These are phyloP conservation scores for Bombus cullumanus DNA, from an alignment of 1,140 invertebrate species.

Conservation along the genomic window DNA sequence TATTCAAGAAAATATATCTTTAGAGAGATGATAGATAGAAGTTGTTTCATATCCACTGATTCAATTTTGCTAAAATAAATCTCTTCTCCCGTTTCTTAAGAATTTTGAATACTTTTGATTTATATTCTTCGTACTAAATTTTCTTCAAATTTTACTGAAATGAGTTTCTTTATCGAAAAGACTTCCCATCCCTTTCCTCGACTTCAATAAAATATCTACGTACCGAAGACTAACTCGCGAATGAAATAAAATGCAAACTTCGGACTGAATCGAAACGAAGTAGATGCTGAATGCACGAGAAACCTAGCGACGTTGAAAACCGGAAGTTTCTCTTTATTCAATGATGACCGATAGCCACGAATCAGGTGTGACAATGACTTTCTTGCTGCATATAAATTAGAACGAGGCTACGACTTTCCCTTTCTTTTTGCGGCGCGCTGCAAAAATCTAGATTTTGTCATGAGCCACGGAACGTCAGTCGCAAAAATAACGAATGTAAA, in stretches of 20 bases:
- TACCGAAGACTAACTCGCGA: background rate
- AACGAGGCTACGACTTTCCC: conserved; percentile 30
- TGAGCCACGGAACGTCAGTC: background rate
- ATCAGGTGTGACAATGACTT: conserved; percentile 28
- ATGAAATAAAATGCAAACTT: background rate
- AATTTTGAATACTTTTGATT: no score
- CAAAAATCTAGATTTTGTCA: background rate
- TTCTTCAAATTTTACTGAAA: no score
- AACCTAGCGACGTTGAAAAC: background rate
- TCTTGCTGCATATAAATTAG: conserved; percentile 28
- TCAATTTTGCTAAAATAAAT: no score
- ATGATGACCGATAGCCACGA: conserved; percentile 13
- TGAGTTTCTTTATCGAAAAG: no score
- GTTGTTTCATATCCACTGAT: no score
- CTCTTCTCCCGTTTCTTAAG: no score
- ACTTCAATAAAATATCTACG: background rate
- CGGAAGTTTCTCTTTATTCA: conserved; percentile 28
- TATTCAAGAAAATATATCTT: no score
- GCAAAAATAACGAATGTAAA: conserved; percentile 1
- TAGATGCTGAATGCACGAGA: background rate
- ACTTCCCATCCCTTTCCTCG: background rate
- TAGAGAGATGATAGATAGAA: no score
- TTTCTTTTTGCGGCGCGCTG: background rate
- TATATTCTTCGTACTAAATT: no score
- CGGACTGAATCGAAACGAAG: no score